Conservation (phyloP, 2,113 vertebrate genomes). For the Verasper variegatus region DNA sequence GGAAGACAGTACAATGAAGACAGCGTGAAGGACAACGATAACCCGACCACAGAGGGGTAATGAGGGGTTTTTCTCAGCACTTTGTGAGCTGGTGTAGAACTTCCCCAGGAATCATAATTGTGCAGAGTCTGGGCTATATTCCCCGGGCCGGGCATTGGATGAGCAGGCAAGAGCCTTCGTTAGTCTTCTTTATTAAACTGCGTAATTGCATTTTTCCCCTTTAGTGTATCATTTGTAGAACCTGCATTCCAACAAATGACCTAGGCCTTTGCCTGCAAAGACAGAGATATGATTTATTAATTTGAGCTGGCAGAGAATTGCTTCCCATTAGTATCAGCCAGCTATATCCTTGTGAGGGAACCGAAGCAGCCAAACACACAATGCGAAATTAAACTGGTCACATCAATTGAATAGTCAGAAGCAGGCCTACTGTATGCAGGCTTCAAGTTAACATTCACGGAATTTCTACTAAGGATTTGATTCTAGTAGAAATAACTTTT, state of each 20-base stretch:
- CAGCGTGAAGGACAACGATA: constrained; percentile 29
- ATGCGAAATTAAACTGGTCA: constrained; percentile 42
- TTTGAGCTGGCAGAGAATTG: constrained; percentile 56
- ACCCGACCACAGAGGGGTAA: constrained; percentile 52
- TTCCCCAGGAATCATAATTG: constrained; percentile 64
- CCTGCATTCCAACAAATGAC: constrained; percentile 74
- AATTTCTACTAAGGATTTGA: constrained; percentile 11
- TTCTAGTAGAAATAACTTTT: not conserved
- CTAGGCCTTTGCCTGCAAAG: constrained; percentile 55
- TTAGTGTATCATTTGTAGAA: constrained; percentile 76
- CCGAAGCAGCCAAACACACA: constrained; percentile 34
- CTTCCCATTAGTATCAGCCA: constrained; percentile 53
- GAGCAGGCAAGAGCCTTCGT: constrained; percentile 50
- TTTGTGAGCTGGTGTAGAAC: constrained; percentile 37
- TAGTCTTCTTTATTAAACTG: constrained; percentile 78
- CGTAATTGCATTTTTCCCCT: constrained; percentile 77
- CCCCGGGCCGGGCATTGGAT: constrained; percentile 54
- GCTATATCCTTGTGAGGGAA: constrained; percentile 26
- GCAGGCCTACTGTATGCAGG: not conserved
- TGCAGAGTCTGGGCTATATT: constrained; percentile 56
- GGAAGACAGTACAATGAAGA: constrained; percentile 16
- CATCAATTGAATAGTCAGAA: constrained; percentile 31
- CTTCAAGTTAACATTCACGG: constrained; percentile 33
- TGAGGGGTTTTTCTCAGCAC: constrained; percentile 54
- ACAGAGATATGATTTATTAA: constrained; percentile 78